Percentiles rank a stretch among this genome's conserved stretches.
phyloP scores from a whole-genome alignment of 1,140 invertebrate genomes.

The Drosophila repletoides region DNA sequence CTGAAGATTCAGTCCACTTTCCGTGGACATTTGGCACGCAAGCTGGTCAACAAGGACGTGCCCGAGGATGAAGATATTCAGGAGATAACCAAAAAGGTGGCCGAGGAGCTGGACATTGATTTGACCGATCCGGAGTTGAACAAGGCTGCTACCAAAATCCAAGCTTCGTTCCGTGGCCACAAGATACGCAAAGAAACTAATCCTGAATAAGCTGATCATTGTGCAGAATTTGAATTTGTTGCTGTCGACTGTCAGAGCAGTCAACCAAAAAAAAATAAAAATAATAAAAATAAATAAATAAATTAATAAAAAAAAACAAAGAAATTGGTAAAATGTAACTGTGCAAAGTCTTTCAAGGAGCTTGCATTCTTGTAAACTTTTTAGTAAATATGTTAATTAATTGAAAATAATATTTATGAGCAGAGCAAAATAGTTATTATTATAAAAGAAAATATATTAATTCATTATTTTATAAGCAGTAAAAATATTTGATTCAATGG shows the following conservation, averaged over 20 bases:
- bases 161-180: constrained; percentile 95
- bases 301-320: constrained; percentile 22
- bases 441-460: constrained; percentile 19
- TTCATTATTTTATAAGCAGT: constrained; percentile 39
- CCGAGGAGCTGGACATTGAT: constrained; percentile 90
- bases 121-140: constrained; percentile 93
- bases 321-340: constrained; percentile 64
- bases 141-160: constrained; percentile 96
- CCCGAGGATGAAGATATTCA: constrained; percentile 82
- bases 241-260: constrained; percentile 36
- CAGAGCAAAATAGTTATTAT: constrained; percentile 14
- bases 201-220: constrained; percentile 52
- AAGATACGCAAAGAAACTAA: constrained; percentile 90
- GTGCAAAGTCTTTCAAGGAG: constrained; percentile 44
- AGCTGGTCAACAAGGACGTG: constrained; percentile 84
- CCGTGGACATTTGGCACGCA: constrained; percentile 93
- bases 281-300: constrained; percentile 23
- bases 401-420: constrained; percentile 33
- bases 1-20: constrained; percentile 97
- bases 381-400: constrained; percentile 68
- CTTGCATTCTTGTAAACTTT: constrained; percentile 62
- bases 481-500: constrained; percentile 15
- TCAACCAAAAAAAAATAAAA: constrained; percentile 31
- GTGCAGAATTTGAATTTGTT: constrained; percentile 49
- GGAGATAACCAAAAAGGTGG: constrained; percentile 82